Conservation (phyloP, 2,888 invertebrate species). For the Plagiodera versicolora region DNA sequence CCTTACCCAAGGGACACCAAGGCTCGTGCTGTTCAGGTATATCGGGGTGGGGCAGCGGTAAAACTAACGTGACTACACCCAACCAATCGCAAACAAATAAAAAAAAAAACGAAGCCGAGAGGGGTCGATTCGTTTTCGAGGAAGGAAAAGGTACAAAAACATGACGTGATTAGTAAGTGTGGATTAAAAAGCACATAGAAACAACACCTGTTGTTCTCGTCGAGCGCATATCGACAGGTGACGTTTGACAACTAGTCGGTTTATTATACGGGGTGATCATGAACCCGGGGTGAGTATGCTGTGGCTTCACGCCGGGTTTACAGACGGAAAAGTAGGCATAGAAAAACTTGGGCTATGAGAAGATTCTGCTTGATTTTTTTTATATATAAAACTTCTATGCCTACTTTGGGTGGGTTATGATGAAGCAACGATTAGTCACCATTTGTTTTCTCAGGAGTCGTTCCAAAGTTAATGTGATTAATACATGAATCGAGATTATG, state of each 20-base stretch:
- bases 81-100: neutral
- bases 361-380: too few relatives aligned
- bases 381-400: neutral
- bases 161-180: conserved; percentile 19
- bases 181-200: conserved; percentile 28
- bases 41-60: conserved; percentile 84
- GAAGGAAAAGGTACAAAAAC: conserved; percentile 12
- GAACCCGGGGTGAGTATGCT: neutral
- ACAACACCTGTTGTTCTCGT: conserved; percentile 2
- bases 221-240: neutral
- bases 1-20: conserved; percentile 85
- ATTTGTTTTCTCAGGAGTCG: conserved; percentile 49
- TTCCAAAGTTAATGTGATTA: conserved; percentile 44
- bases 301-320: neutral
- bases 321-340: neutral
- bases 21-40: conserved; percentile 89
- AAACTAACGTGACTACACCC: conserved; percentile 66
- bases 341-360: neutral
- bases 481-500: conserved; percentile 40
- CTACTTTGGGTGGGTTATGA: conserved; percentile 12
- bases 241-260: neutral
- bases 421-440: conserved; percentile 25
- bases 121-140: conserved; percentile 13
- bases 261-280: neutral
- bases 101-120: neutral